A percentile compares a stretch with the other conserved stretches of the same genome.
These are phyloP conservation scores for Protomyctophum bolini DNA, from an alignment of 2,113 vertebrate species.

Conservation along the genomic window DNA sequence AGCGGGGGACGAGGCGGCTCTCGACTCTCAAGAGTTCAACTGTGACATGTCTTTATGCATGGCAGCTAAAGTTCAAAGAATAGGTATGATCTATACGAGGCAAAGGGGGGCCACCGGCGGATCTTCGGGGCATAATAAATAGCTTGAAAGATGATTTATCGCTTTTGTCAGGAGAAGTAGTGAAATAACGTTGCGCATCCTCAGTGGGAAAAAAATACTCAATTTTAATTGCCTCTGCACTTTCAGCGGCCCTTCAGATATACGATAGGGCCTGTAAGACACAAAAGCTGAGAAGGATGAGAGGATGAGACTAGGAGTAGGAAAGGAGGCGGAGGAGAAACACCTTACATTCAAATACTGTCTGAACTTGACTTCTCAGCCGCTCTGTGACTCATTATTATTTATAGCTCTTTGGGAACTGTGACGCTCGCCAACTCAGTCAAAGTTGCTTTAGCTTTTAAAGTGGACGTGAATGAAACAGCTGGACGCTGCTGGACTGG, in stretches of 20 bases:
- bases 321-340: slow-evolving; percentile 10
- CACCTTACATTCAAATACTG: slow-evolving; percentile 47
- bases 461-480: slow-evolving; percentile 62
- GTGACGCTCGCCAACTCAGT: slow-evolving; percentile 41
- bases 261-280: slow-evolving; percentile 38
- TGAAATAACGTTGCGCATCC: slow-evolving; percentile 52
- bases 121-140: slow-evolving; percentile 72
- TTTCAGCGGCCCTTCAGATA: slow-evolving; percentile 44
- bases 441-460: slow-evolving; percentile 43
- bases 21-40: slow-evolving; percentile 63
- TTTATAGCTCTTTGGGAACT: slow-evolving; percentile 60
- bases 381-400: slow-evolving; percentile 48
- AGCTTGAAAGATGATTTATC: slow-evolving; percentile 69
- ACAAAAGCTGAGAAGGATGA: slow-evolving; percentile 21
- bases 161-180: slow-evolving; percentile 46
- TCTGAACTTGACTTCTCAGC: slow-evolving; percentile 45
- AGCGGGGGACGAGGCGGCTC: slow-evolving; percentile 26
- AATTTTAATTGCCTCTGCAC: slow-evolving; percentile 55
- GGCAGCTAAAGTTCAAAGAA: slow-evolving; percentile 75
- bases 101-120: slow-evolving; percentile 51
- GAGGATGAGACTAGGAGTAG: neutral
- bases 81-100: slow-evolving; percentile 62
- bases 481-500: slow-evolving; percentile 62
- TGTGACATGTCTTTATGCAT: slow-evolving; percentile 71
- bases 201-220: slow-evolving; percentile 28